A percentile compares a stretch with the other conserved stretches of the same genome.
These are phyloP conservation scores for Dynastes maya DNA, from an alignment of 2,888 invertebrate genomes.

Conservation along the genomic window DNA sequence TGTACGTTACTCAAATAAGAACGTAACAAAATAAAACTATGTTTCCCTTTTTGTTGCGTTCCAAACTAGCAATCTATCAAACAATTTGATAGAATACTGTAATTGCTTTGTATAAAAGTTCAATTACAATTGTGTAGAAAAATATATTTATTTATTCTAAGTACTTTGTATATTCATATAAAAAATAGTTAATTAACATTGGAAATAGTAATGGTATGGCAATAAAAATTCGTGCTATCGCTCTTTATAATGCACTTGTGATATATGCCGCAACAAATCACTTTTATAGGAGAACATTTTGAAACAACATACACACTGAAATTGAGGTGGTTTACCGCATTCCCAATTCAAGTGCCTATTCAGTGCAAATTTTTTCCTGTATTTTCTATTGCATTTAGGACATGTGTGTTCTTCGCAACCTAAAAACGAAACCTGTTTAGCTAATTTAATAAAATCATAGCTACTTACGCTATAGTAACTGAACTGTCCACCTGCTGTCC, in stretches of 20 bases:
- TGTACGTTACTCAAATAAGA: no score
- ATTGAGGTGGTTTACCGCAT: conserved; percentile 47
- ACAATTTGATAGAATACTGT: no score
- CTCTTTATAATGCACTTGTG: conserved; percentile 27
- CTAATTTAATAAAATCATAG: not conserved
- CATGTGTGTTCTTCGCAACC: conserved; percentile 35
- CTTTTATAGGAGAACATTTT: conserved; percentile 45
- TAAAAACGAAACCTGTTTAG: conserved; percentile 13
- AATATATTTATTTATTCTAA: conserved; percentile 1
- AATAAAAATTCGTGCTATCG: conserved; percentile 8
- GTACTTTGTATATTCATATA: not conserved
- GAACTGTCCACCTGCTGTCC: no score
- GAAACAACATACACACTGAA: conserved; percentile 37
- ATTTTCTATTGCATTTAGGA: conserved; percentile 42
- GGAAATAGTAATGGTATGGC: not conserved
- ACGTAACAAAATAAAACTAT: no score
- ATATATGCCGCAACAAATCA: conserved; percentile 25
- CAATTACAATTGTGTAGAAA: not conserved
- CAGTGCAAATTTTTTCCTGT: conserved; percentile 38
- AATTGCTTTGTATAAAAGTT: no score
- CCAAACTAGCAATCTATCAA: no score
- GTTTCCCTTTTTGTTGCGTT: no score
- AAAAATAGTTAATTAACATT: not conserved
- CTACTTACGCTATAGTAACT: conserved; percentile 18
- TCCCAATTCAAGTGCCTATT: conserved; percentile 45